Evolutionary conservation across 2,113 vertebrate species (phyloP).

Genomic region (Cavia porcellus): DNA sequence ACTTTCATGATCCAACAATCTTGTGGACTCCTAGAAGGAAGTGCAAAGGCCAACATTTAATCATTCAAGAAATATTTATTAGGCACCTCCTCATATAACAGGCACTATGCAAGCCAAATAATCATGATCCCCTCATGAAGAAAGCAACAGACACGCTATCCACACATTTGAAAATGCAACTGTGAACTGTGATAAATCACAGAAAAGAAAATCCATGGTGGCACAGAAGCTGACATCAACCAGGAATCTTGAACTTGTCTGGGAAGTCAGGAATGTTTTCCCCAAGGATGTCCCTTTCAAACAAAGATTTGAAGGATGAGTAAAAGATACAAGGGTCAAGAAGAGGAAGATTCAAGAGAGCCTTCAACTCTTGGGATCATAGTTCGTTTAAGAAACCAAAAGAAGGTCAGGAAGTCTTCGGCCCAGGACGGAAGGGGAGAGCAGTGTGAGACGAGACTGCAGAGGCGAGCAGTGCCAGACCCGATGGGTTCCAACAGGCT

Average conservation of each 20-base stretch:
- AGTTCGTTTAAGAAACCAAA: slow-evolving; percentile 42
- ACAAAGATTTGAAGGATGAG: background rate
- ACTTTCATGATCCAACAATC: background rate
- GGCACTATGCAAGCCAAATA: background rate
- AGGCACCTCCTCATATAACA: background rate
- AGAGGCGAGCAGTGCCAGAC: background rate
- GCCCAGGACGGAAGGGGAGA: background rate
- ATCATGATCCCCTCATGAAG: background rate
- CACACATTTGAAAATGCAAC: background rate
- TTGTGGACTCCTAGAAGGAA: slow-evolving; percentile 37
- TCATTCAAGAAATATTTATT: slow-evolving; percentile 45
- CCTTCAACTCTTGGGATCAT: background rate
- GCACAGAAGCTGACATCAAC: background rate
- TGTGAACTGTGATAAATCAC: background rate
- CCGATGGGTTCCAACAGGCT: background rate
- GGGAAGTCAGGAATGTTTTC: slow-evolving; percentile 31
- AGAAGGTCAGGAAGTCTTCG: background rate
- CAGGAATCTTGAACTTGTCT: slow-evolving; percentile 12
- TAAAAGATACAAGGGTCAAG: background rate
- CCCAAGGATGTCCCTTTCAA: background rate
- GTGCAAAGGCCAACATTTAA: background rate
- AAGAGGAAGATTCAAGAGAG: slow-evolving; percentile 19
- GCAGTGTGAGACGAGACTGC: background rate
- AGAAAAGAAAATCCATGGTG: background rate
- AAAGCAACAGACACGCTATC: background rate